phyloP scores from a whole-genome alignment of 2,113 vertebrate species.

The Eurypyga helias region DNA sequence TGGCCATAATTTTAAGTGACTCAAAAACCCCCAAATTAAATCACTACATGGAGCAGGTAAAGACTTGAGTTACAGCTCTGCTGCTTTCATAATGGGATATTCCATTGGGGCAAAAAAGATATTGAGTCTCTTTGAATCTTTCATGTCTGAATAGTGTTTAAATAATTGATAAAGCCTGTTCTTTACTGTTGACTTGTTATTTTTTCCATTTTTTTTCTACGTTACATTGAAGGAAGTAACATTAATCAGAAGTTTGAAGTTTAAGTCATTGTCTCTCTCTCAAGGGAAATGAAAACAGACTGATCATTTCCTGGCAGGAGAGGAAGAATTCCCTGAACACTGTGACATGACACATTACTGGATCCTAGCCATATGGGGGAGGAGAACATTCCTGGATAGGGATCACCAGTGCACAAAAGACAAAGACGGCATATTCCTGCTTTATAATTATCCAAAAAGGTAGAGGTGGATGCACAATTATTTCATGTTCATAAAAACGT shows the following conservation, averaged over 20 bases:
- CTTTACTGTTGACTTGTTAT: neutral
- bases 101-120: neutral
- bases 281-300: slow-evolving; percentile 29
- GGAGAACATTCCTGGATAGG: neutral
- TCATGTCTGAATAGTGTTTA: neutral
- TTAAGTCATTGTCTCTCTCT: neutral
- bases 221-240: neutral
- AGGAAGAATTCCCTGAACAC: neutral
- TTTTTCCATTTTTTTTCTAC: neutral
- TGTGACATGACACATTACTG: neutral
- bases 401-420: neutral
- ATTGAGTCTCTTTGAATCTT: slow-evolving; percentile 8
- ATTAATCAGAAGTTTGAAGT: slow-evolving; percentile 36
- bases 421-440: neutral
- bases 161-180: slow-evolving; percentile 7
- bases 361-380: neutral
- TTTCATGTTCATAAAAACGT: neutral
- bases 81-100: neutral
- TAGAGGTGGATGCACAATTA: neutral
- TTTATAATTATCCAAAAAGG: neutral
- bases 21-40: neutral
- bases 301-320: slow-evolving; percentile 12
- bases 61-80: neutral
- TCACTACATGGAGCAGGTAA: neutral
- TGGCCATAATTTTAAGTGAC: neutral